Conservation (phyloP, 2,888 invertebrate genomes). For the Napeogenes inachia region DNA sequence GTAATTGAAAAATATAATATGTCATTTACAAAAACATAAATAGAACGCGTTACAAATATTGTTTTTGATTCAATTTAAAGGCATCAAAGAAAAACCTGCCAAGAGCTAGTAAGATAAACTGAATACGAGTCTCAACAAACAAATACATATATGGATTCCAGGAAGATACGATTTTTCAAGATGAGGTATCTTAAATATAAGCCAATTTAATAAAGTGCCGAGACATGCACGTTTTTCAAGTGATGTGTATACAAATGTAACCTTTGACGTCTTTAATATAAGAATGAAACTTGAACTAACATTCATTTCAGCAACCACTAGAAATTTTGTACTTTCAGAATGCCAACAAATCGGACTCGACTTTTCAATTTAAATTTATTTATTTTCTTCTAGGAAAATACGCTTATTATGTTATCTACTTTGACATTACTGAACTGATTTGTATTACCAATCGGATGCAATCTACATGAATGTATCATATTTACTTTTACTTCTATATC, state of each 20-base stretch:
- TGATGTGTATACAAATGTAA: not conserved
- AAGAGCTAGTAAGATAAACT: not conserved
- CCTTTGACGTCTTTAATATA: not conserved
- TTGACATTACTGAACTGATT: slow-evolving; percentile 14
- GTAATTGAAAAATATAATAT: no score
- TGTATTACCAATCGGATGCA: slow-evolving; percentile 6
- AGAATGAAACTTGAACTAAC: not conserved
- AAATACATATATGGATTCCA: slow-evolving; percentile 2
- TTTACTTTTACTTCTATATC: not conserved
- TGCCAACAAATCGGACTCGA: slow-evolving; percentile 22
- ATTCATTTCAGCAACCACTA: not conserved
- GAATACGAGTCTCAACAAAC: slow-evolving; percentile 4
- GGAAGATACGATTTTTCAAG: slow-evolving; percentile 21
- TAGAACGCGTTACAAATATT: no score
- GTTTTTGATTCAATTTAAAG: no score
- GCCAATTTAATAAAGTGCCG: slow-evolving; percentile 23
- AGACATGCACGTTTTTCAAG: slow-evolving; percentile 9
- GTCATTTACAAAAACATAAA: no score
- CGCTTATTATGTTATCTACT: slow-evolving; percentile 9
- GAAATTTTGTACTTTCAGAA: slow-evolving; percentile 13
- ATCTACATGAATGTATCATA: not conserved
- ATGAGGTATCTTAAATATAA: slow-evolving; percentile 21
- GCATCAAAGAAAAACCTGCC: no score
- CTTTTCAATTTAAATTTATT: slow-evolving; percentile 24
- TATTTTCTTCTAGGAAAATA: slow-evolving; percentile 15